Base-by-base conservation (phyloP, 2,888 invertebrate species). In the Chloromyia formosa region DNA sequence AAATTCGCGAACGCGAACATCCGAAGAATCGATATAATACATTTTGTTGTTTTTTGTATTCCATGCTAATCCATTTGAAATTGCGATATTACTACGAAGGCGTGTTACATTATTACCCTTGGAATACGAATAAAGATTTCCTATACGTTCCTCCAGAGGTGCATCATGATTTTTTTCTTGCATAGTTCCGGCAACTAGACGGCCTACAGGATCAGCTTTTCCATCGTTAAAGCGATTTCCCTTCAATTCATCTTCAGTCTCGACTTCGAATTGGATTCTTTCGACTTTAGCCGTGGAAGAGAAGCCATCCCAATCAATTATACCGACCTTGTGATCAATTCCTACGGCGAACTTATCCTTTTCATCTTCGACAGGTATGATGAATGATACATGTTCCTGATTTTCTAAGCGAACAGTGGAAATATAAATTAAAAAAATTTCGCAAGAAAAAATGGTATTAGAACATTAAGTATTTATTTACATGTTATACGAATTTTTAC, bases 11-110 rank as follows among this genome's bases (percentile, higher is more conserved):
- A 93, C 88, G 76, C 89, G 87, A 77, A 88, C 87, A 78, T 90
- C 90, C 53, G 89, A 87, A 1, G 93, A 91, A 84, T 94, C 94
- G 0, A 91, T 92, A 82, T 88, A 94, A 84, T 92, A 93, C 87
- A 94, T 91, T 35, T 89, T 90, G 74, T 88, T 89, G 78, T 87
- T 85, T 71, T 88, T 85, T 7, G 87, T 82, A 80, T 92, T 90
- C 94, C 94, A 95, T 74, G 92, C 91, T 54, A 94, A 85, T 0
- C 94, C 94, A 85, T 95, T 94, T 49, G 93, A 90, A 78, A 94
- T 89, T 78, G 89, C 89, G 22, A 93, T 83, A 73, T 82, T 77
- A 0, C 78, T 42, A 1, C 77, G 12, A 76, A 77, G 69, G 54
- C 71, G 76, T 22, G 73, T 75, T 7, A 77, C 60, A 20, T 76